Percentiles rank a stretch among this genome's conserved stretches.
Conservation (phyloP, 2,113 vertebrate genomes). For the Catharus fuscescens region DNA sequence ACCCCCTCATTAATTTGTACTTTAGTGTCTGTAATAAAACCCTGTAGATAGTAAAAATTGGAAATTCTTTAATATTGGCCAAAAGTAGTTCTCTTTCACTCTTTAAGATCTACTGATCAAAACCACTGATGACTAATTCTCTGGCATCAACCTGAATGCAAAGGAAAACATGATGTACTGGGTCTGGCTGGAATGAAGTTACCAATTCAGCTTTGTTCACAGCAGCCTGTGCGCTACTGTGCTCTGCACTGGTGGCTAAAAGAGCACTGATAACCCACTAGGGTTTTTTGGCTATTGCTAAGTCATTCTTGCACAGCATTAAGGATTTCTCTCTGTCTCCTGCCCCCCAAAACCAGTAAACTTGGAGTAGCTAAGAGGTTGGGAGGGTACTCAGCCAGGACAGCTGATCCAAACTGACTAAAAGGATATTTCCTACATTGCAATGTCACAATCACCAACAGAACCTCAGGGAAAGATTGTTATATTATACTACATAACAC, state of each 20-base stretch:
- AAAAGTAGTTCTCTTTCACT: neutral
- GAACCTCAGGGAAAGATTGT: neutral
- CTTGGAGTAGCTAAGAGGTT: neutral
- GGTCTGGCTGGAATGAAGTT: neutral
- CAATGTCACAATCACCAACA: neutral
- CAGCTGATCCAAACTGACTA: neutral
- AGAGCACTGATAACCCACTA: neutral
- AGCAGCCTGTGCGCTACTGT: neutral
- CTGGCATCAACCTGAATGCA: neutral
- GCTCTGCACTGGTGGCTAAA: neutral
- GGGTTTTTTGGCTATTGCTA: neutral
- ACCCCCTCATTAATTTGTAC: neutral
- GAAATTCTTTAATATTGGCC: rapidly evolving
- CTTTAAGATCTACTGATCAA: neutral
- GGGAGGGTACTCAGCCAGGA: neutral
- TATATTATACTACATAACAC: neutral
- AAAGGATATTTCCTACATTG: neutral
- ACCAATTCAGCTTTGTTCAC: neutral
- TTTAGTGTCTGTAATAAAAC: neutral
- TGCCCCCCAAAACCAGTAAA: neutral
- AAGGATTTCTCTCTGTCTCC: neutral
- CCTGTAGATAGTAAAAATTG: neutral
- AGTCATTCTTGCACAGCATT: neutral
- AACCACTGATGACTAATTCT: neutral
- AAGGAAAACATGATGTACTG: neutral